phyloP scores from a whole-genome alignment of 1,140 invertebrate species.

The Delia radicum region DNA sequence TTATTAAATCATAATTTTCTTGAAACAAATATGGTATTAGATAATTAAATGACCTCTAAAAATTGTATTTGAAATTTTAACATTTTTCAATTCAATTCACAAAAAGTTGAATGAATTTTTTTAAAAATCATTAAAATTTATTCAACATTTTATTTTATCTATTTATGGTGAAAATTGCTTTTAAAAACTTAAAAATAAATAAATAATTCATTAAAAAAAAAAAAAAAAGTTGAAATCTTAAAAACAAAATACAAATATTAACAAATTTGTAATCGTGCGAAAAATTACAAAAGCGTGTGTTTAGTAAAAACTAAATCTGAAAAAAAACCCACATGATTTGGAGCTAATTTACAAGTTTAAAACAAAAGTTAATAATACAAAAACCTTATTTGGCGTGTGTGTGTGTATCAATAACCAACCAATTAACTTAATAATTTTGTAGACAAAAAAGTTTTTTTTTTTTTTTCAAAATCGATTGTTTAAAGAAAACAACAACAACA shows the following conservation, averaged over 20 bases:
- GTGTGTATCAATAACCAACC: neutral
- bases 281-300: neutral
- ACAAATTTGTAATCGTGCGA: neutral
- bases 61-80: too few relatives aligned
- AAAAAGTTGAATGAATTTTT: neutral
- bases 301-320: neutral
- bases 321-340: neutral
- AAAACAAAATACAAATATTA: neutral
- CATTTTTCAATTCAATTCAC: too few relatives aligned
- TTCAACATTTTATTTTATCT: neutral
- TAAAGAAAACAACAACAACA: neutral
- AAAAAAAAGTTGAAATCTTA: neutral
- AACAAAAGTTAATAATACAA: neutral
- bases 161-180: neutral
- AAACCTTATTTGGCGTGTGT: neutral
- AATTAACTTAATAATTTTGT: neutral
- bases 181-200: neutral
- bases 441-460: neutral
- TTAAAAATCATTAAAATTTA: neutral
- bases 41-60: neutral
- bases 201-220: neutral
- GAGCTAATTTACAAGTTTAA: conserved; percentile 2
- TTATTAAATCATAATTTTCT: neutral
- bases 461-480: neutral
- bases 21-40: neutral